Percentiles rank a stretch among this genome's conserved stretches.
Evolutionary conservation across 2,113 vertebrate genomes (phyloP).

Genomic region (Chloebia gouldiae): DNA sequence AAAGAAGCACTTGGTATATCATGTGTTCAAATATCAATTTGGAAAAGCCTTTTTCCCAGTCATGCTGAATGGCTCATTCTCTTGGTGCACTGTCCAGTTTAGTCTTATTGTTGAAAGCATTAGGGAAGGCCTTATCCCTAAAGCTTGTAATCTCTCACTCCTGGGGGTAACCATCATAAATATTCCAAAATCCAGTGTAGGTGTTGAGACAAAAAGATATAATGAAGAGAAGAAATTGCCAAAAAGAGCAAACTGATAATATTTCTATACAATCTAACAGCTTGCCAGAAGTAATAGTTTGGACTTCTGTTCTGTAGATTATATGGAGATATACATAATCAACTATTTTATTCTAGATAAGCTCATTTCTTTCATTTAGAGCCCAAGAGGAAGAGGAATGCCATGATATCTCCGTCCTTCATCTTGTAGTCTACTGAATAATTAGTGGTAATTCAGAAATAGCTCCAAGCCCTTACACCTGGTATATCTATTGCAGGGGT

Average conservation of each 20-base stretch:
- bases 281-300: background rate
- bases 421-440: background rate
- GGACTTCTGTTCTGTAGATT: background rate
- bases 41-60: background rate
- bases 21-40: background rate
- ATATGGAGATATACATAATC: background rate
- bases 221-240: background rate
- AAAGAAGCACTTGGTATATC: background rate
- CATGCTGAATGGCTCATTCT: background rate
- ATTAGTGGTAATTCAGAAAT: background rate
- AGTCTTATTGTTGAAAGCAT: background rate
- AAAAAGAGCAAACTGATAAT: background rate
- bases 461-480: background rate
- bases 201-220: background rate
- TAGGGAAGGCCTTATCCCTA: background rate
- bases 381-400: background rate
- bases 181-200: background rate
- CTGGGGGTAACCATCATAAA: background rate
- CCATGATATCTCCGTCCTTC: background rate
- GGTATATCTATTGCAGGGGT: background rate
- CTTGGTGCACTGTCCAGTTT: background rate
- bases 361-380: background rate
- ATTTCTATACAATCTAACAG: background rate
- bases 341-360: background rate
- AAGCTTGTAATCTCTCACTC: background rate